A percentile compares a stretch with the other conserved stretches of the same genome.
phyloP scores from a whole-genome alignment of 2,113 vertebrate species.

The Crypturellus undulatus region DNA sequence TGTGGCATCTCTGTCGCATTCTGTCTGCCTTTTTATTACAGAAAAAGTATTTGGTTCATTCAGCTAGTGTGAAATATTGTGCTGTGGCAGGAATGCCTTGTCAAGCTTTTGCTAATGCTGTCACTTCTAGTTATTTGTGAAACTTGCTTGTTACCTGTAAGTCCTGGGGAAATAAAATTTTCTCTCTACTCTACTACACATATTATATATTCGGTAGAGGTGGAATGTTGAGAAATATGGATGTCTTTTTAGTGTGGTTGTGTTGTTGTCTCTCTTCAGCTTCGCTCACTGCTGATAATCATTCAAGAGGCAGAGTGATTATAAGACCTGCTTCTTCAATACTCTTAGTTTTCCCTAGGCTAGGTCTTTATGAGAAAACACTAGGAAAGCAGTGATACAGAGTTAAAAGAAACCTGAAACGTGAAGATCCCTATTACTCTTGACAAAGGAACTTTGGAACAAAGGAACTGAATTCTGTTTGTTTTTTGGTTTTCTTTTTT shows the following conservation, averaged over 20 bases:
- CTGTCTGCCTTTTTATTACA: neutral
- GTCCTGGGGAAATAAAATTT: neutral
- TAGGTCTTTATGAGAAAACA: neutral
- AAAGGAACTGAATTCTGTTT: neutral
- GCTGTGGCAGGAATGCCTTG: neutral
- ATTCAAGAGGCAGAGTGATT: neutral
- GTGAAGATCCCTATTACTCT: neutral
- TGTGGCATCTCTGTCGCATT: neutral
- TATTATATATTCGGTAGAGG: neutral
- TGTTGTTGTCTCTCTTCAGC: neutral
- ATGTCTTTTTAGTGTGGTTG: neutral
- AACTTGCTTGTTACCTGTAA: neutral
- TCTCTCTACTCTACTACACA: accelerated
- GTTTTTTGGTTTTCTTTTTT: neutral
- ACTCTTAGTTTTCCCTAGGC: neutral
- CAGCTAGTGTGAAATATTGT: neutral
- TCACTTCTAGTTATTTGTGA: neutral
- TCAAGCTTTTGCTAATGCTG: neutral
- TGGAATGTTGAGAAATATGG: neutral
- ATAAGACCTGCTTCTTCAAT: neutral
- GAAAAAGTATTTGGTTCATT: neutral
- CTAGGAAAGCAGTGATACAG: neutral
- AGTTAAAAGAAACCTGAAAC: neutral
- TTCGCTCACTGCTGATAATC: neutral
- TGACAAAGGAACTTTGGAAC: neutral